These are phyloP conservation scores for Pseudomyrmex concolor DNA, from an alignment of 1,140 invertebrate species.

Conservation along the genomic window DNA sequence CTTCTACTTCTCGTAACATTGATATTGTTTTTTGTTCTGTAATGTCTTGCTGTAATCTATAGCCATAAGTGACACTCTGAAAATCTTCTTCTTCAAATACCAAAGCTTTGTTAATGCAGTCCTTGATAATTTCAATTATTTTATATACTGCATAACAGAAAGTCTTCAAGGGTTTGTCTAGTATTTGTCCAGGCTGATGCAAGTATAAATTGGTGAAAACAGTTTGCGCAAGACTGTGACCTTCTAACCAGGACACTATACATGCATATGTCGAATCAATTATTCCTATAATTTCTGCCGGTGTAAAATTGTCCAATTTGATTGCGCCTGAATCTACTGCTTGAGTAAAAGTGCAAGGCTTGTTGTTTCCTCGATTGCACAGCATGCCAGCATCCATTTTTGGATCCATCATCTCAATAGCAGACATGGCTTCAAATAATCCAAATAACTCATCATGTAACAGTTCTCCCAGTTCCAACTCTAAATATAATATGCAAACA, in stretches of 20 bases:
- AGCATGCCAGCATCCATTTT: slow-evolving; percentile 99
- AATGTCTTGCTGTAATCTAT: slow-evolving; percentile 93
- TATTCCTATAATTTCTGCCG: slow-evolving; percentile 92
- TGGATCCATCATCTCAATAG: slow-evolving; percentile 99
- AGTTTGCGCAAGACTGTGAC: slow-evolving; percentile 98
- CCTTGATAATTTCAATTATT: slow-evolving; percentile 95
- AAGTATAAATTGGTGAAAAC: slow-evolving; percentile 98
- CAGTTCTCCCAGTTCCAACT: slow-evolving; percentile 94
- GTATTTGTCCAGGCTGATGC: slow-evolving; percentile 94
- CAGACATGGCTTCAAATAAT: slow-evolving; percentile 99
- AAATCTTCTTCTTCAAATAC: slow-evolving; percentile 98
- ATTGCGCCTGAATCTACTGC: slow-evolving; percentile 92
- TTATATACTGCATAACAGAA: slow-evolving; percentile 96
- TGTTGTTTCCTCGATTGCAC: slow-evolving; percentile 94
- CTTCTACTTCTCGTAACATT: slow-evolving; percentile 96
- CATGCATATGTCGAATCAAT: slow-evolving; percentile 97
- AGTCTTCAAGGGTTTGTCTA: slow-evolving; percentile 93
- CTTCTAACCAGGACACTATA: slow-evolving; percentile 97
- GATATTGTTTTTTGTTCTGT: slow-evolving; percentile 92
- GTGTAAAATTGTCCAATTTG: slow-evolving; percentile 91
- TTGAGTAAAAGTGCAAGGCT: slow-evolving; percentile 95
- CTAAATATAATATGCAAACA: slow-evolving; percentile 81
- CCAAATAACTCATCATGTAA: slow-evolving; percentile 96
- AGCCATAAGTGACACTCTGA: slow-evolving; percentile 96
- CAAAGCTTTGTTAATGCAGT: slow-evolving; percentile 94